phyloP scores from a whole-genome alignment of 1,140 invertebrate species.

The Zaprionus gabonicus region DNA sequence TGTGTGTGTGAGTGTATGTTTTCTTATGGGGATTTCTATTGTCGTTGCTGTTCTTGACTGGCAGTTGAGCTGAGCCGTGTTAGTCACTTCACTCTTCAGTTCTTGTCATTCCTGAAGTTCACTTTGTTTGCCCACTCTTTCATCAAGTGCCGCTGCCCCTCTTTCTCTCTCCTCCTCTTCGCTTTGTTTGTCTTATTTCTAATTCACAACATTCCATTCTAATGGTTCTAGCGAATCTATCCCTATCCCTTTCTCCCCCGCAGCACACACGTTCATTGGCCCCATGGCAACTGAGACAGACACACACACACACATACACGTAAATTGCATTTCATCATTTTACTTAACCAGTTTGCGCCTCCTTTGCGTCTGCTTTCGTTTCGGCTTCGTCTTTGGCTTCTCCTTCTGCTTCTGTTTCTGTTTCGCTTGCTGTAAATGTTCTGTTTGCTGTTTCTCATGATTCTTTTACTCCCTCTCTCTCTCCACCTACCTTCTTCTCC shows the following conservation, averaged over 20 bases:
- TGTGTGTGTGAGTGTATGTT: constrained; percentile 33
- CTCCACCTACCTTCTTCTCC: background rate
- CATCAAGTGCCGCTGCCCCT: constrained; percentile 22
- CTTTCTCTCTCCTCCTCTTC: background rate
- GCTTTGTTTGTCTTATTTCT: background rate
- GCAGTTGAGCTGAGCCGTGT: constrained; percentile 13
- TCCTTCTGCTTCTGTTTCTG: background rate
- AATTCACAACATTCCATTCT: constrained; percentile 38
- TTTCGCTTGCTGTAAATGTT: background rate
- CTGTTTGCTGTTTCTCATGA: constrained; percentile 1
- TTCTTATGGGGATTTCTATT: constrained; percentile 50
- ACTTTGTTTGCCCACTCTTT: constrained; percentile 25
- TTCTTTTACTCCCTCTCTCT: background rate
- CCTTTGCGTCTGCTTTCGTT: background rate
- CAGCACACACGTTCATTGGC: constrained; percentile 20
- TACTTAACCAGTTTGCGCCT: constrained; percentile 25
- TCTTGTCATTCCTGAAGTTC: constrained; percentile 23
- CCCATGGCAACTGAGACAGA: constrained; percentile 28
- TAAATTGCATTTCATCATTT: constrained; percentile 47
- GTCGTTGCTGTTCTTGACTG: constrained; percentile 23
- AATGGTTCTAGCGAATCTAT: constrained; percentile 17
- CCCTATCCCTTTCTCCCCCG: background rate
- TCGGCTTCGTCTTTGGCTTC: background rate
- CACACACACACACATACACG: background rate
- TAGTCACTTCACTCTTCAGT: constrained; percentile 30